Base-by-base conservation (phyloP, 2,888 invertebrate genomes). In the Pseudoips prasinana region DNA sequence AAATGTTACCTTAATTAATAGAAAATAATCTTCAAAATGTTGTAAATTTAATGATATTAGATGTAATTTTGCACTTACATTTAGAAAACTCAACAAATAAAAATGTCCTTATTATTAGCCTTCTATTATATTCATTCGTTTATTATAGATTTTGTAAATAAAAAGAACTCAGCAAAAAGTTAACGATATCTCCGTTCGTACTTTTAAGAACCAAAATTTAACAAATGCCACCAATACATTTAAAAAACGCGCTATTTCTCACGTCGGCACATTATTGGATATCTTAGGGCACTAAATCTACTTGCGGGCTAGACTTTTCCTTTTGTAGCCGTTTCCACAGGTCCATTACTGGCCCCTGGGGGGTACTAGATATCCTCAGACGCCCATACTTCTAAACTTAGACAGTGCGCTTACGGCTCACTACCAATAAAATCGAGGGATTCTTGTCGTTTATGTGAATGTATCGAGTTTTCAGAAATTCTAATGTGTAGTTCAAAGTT, bases 301-400 rank as follows among this genome's bases (percentile, higher is more conserved):
- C 63, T 64, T 64, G 72, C 59, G 65, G 71, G 55, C 66, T 68
- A 71, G 67, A 72, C 66, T 72, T 73, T 70, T 75, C 71, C 73
- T 79, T 83, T 76, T 74, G 64, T 63, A 70, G 67, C 64, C 69
- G 73, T 73, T 74, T 76, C 71, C 73, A 65, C 76, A 66, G 64
- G 70, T 64, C 77, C 77, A 75, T 81, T 82, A 83, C 64, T 47
- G 68, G 59, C 66, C 84, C 73, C 84, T 22, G 40, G 75, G 72
- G 83, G 44, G 66, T 49, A 47, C 56, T 57, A 57, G 58, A 60
- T 71, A 69, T 67, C 64, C 34, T 62, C 66, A 64, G 68, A 72
- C 72, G 72, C 64, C 64, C 64, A 64, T 68, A 63, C 55, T 62
- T 61, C 48, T 55, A 55, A 64, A 69, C 62, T 73, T 63, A 59